phyloP scores from a whole-genome alignment of 2,888 invertebrate genomes.

The Tenthredo amoena region DNA sequence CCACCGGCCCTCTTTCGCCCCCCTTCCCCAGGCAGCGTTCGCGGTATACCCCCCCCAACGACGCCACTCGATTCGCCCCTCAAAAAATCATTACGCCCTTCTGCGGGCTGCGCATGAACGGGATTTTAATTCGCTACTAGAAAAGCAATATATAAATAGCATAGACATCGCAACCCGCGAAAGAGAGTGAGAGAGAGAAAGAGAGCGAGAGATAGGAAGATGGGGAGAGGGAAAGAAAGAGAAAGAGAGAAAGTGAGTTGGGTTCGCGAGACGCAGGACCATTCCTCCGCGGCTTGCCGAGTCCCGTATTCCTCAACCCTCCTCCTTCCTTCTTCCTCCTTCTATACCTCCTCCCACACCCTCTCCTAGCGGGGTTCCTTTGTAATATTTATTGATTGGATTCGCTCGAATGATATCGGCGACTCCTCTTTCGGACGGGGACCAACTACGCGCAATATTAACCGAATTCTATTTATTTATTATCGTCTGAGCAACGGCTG shows the following conservation, averaged over 20 bases:
- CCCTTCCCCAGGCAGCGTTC: conserved; percentile 80
- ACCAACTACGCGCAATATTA: conserved; percentile 30
- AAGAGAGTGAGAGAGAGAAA: conserved; percentile 56
- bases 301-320: conserved; percentile 43
- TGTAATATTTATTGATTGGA: conserved; percentile 77
- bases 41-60: conserved; percentile 79
- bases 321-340: conserved; percentile 67
- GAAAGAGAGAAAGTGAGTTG: conserved; percentile 3
- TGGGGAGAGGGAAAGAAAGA: conserved; percentile 53
- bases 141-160: conserved; percentile 75
- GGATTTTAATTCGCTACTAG: conserved; percentile 81
- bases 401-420: conserved; percentile 52
- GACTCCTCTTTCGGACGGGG: conserved; percentile 33
- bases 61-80: conserved; percentile 89
- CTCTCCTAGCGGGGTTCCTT: conserved; percentile 72
- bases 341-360: conserved; percentile 66
- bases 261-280: conserved; percentile 60
- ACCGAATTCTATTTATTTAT: conserved; percentile 49
- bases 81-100: conserved; percentile 92
- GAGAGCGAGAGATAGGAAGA: conserved; percentile 55
- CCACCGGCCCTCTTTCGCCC: conserved; percentile 62
- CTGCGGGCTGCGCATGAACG: conserved; percentile 84
- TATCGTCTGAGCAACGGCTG: conserved; percentile 38
- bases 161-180: conserved; percentile 63
- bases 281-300: conserved; percentile 47